Base-by-base conservation (phyloP, 2,888 invertebrate genomes). In the Ormyrus pomaceus region DNA sequence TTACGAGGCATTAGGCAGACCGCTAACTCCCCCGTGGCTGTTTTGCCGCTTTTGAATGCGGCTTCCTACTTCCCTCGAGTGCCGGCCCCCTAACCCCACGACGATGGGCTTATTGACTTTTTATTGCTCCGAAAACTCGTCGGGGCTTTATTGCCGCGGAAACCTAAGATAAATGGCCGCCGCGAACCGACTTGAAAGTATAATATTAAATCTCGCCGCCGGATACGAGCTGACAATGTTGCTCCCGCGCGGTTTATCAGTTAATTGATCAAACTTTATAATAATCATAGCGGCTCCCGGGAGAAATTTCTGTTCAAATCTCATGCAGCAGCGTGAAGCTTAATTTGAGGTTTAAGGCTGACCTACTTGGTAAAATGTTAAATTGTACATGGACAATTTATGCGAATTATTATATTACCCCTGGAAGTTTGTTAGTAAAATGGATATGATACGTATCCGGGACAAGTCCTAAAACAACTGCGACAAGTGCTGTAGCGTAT, bases 211-310 rank as follows among this genome's bases (percentile, higher is more conserved):
- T 62, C 64, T 50, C 50, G 8, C 34, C 4, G 3, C 34, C 34
- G 34, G 45, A 19, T 34, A 10, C 19, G 55, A 45, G 3, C 13
- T 68, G n/a, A 56, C 10, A 58, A 69, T 72, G 51, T 61, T 55
- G 13, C 48, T 56, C 6, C 11, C 46, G 34, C 4, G 48, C 6
- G 56, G 13, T 64, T 34, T 64, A 73, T 73, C 73, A 64, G 46
- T 8, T 64, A 64, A 73, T 73, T 64, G 46, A 73, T 64, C 64
- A 64, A 73, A 73, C 64, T 73, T 65, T 73, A 46, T 64, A 66
- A 58, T 59, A 50, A 59, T 68, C 19, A 68, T 10, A 61, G 34
- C 34, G 46, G 10, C 45, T 75, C 68, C 61, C 75, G 19, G 11
- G 68, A 75, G 66, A 68, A 68, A 75, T 68, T 75, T 48, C 6